Conservation (phyloP, 1,140 invertebrate species). For the Dendroctonus ponderosae region DNA sequence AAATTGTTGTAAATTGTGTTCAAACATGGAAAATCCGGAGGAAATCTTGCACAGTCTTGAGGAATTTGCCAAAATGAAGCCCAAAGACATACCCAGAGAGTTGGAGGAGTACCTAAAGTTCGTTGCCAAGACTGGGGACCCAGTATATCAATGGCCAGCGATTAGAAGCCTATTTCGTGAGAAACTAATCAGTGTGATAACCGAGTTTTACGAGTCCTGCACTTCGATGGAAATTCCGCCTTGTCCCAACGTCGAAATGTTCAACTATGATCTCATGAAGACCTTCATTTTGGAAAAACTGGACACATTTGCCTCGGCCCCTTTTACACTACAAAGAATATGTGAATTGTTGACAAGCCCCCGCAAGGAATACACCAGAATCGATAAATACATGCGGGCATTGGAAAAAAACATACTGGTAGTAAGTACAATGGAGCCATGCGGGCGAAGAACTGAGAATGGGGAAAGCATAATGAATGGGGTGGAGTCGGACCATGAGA, state of each 20-base stretch:
- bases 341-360: conserved; percentile 90
- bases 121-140: conserved; percentile 92
- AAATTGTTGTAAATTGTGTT: conserved; percentile 16
- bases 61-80: conserved; percentile 81
- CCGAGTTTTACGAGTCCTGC: conserved; percentile 79
- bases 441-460: conserved; percentile 61
- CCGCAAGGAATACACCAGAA: conserved; percentile 89
- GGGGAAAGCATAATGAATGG: conserved; percentile 65
- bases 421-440: conserved; percentile 91
- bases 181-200: conserved; percentile 83
- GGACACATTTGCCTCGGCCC: conserved; percentile 82
- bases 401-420: conserved; percentile 93
- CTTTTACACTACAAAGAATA: conserved; percentile 94
- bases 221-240: conserved; percentile 69
- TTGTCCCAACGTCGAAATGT: conserved; percentile 86
- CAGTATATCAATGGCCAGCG: conserved; percentile 87
- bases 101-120: conserved; percentile 87
- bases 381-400: conserved; percentile 95
- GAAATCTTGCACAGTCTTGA: conserved; percentile 77
- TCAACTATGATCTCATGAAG: conserved; percentile 88
- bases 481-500: conserved; percentile 49
- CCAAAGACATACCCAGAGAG: conserved; percentile 80
- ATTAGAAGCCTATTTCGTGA: conserved; percentile 85
- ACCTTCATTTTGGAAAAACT: conserved; percentile 78
- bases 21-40: conserved; percentile 79